These are phyloP conservation scores for cattle (Bos taurus) DNA, from an alignment of 2,113 vertebrate species.

Conservation along the genomic window ARS-UCD2.0 NC_037333.1:8738001-8738500, in stretches of 20 bases:
- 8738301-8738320: not conserved
- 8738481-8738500: not conserved
- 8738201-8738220: not conserved
- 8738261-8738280: not conserved
- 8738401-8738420: fast-evolving
- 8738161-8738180: not conserved
- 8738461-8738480: not conserved
- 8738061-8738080: not conserved
- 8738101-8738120: not conserved
- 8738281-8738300: not conserved
- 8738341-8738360: not conserved
- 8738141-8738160: not conserved
- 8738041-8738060: not conserved
- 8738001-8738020: not conserved
- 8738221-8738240: not conserved
- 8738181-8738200: not conserved
- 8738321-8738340: not conserved
- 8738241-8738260: not conserved
- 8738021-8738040: not conserved
- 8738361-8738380: not conserved
- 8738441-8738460: not conserved
- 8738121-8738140: not conserved
- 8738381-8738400: not conserved
- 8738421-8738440: not conserved
- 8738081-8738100: not conserved